phyloP scores from a whole-genome alignment of 1,140 invertebrate genomes.

The Drosophila nannoptera region DNA sequence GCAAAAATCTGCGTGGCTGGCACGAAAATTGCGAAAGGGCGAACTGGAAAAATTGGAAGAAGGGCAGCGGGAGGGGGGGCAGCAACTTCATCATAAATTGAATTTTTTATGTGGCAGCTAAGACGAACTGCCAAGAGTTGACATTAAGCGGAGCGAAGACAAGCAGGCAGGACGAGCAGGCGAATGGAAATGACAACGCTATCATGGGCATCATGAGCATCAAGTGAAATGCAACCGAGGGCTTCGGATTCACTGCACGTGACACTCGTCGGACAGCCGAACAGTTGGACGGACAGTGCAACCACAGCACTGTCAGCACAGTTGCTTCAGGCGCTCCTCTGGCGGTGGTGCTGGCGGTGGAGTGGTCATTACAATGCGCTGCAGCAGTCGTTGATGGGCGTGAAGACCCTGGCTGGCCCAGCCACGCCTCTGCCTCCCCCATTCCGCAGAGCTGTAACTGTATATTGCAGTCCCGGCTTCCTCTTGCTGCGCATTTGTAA shows the following conservation, averaged over 20 bases:
- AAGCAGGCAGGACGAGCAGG: slow-evolving; percentile 8
- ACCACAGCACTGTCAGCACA: slow-evolving; percentile 60
- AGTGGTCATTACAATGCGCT: slow-evolving; percentile 63
- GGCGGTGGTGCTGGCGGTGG: slow-evolving; percentile 10
- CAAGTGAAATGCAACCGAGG: slow-evolving; percentile 66
- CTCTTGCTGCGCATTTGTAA: slow-evolving; percentile 62
- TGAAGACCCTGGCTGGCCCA: slow-evolving; percentile 1
- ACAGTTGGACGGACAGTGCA: slow-evolving; percentile 31
- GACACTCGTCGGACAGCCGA: slow-evolving; percentile 31
- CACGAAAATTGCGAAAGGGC: slow-evolving; percentile 35
- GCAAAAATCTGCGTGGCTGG: slow-evolving; percentile 61
- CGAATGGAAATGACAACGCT: slow-evolving; percentile 34
- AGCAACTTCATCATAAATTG: slow-evolving; percentile 69
- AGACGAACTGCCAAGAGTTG: slow-evolving; percentile 72
- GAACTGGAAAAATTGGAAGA: too few relatives aligned
- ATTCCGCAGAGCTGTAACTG: slow-evolving; percentile 31
- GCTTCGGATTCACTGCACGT: slow-evolving; percentile 66
- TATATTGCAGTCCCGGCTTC: slow-evolving; percentile 34
- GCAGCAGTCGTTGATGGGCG: slow-evolving; percentile 37
- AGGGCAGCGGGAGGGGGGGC: too few relatives aligned
- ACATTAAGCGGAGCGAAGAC: slow-evolving; percentile 64
- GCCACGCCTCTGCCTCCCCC: not conserved
- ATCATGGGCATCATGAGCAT: slow-evolving; percentile 34
- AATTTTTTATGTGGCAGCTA: slow-evolving; percentile 66
- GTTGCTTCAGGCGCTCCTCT: slow-evolving; percentile 19